phyloP scores from a whole-genome alignment of 2,797 vertebrate species.

The Hyperoplus immaculatus region DNA sequence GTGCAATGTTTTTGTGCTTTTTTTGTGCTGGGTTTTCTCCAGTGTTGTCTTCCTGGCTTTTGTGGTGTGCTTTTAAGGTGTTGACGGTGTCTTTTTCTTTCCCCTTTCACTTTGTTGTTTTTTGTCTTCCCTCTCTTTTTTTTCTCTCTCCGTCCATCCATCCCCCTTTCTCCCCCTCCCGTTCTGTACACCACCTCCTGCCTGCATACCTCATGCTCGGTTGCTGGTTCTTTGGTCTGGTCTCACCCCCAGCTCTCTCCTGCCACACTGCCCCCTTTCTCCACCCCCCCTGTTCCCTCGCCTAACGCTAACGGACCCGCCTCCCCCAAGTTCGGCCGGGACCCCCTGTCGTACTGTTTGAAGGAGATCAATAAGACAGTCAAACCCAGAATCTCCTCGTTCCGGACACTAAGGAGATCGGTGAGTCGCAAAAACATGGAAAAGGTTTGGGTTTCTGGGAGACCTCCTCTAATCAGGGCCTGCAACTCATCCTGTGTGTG shows the following conservation, averaged over 20 bases:
- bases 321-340: slow-evolving; percentile 94
- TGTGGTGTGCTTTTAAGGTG: slow-evolving; percentile 85
- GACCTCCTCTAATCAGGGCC: slow-evolving; percentile 37
- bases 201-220: slow-evolving; percentile 67
- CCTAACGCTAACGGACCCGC: slow-evolving; percentile 90
- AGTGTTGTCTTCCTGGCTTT: slow-evolving; percentile 80
- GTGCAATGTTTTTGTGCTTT: slow-evolving; percentile 42
- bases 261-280: slow-evolving; percentile 85
- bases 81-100: slow-evolving; percentile 88
- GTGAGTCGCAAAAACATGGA: slow-evolving; percentile 86
- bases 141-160: slow-evolving; percentile 31
- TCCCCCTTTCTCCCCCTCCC: slow-evolving; percentile 8
- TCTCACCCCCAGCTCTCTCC: slow-evolving; percentile 81
- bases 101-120: slow-evolving; percentile 81
- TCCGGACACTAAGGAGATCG: slow-evolving; percentile 93
- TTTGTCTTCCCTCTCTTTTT: slow-evolving; percentile 22
- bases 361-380: slow-evolving; percentile 98
- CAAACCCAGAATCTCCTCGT: slow-evolving; percentile 95
- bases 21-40: slow-evolving; percentile 69
- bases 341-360: slow-evolving; percentile 95
- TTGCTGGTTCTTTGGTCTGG: slow-evolving; percentile 78
- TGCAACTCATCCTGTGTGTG: slow-evolving; percentile 35
- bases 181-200: slow-evolving; percentile 35
- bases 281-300: slow-evolving; percentile 84
- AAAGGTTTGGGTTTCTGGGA: slow-evolving; percentile 41